Conservation (phyloP, 2,797 vertebrate species). For the Trachurus trachurus region DNA sequence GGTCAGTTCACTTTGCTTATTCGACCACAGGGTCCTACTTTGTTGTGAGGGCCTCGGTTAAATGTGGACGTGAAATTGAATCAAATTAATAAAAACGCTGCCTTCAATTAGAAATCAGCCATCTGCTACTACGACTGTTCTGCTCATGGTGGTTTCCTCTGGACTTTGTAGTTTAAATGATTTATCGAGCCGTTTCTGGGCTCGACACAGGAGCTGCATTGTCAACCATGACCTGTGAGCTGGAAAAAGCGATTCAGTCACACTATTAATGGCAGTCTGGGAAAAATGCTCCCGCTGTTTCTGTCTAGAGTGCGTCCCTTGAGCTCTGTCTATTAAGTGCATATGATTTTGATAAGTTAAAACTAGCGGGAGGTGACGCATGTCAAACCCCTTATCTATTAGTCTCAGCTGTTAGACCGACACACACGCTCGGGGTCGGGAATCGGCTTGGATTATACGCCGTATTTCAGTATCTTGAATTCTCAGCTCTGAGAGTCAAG, state of each 20-base stretch:
- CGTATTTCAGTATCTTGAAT: not conserved
- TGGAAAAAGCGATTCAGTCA: slow-evolving; percentile 62
- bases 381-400: slow-evolving; percentile 23
- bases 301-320: slow-evolving; percentile 22
- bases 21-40: not conserved
- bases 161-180: slow-evolving; percentile 38
- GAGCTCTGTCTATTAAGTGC: slow-evolving; percentile 47
- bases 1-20: slow-evolving; percentile 35
- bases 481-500: not conserved
- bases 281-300: slow-evolving; percentile 44
- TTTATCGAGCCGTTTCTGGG: slow-evolving; percentile 24
- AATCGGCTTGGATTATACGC: not conserved
- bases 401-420: not conserved
- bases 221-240: slow-evolving; percentile 41
- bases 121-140: not conserved
- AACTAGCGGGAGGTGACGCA: not conserved
- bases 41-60: not conserved
- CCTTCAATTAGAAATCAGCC: not conserved
- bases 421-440: slow-evolving; percentile 12
- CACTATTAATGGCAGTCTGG: slow-evolving; percentile 52
- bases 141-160: not conserved
- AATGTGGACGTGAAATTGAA: slow-evolving; percentile 38
- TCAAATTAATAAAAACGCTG: slow-evolving; percentile 17
- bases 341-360: slow-evolving; percentile 63
- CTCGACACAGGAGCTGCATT: slow-evolving; percentile 48